These are phyloP conservation scores for Phenacoccus solenopsis DNA, from an alignment of 1,140 invertebrate species.

Conservation along the genomic window DNA sequence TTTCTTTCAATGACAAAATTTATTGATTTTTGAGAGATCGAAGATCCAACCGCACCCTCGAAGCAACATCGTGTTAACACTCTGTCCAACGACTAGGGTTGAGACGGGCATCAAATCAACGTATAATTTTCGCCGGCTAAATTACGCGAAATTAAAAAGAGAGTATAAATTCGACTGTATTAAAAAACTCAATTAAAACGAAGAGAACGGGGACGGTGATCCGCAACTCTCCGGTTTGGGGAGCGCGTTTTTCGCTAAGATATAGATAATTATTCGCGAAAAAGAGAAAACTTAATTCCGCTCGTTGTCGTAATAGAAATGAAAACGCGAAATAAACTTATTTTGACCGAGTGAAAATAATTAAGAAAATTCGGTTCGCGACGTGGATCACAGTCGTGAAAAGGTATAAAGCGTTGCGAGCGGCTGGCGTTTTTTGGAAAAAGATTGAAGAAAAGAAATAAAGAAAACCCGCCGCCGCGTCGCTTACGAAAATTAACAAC, in stretches of 20 bases:
- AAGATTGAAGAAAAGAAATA: neutral
- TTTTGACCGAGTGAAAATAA: neutral
- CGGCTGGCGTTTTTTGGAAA: too few species aligned
- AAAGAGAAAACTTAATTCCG: conserved; percentile 1
- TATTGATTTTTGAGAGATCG: too few species aligned
- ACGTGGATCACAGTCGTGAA: too few species aligned
- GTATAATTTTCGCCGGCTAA: neutral
- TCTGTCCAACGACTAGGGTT: too few species aligned
- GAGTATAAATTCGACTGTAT: neutral
- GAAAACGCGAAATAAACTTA: conserved; percentile 3
- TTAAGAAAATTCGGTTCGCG: conserved; percentile 4
- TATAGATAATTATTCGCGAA: neutral
- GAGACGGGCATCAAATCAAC: too few species aligned
- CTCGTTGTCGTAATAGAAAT: neutral
- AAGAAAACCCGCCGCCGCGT: neutral
- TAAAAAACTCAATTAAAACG: neutral
- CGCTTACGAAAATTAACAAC: conserved; percentile 3
- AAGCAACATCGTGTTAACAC: too few species aligned
- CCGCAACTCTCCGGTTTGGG: too few species aligned
- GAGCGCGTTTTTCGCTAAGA: neutral
- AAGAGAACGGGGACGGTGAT: too few species aligned
- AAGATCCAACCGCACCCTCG: too few species aligned
- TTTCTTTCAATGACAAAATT: too few species aligned
- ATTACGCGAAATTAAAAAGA: neutral
- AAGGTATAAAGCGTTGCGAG: neutral